Evolutionary conservation across 2,888 invertebrate species (phyloP), one percentile per base, ranked within the genome.

Genomic region (Caenorhabditis virilis): DNA sequence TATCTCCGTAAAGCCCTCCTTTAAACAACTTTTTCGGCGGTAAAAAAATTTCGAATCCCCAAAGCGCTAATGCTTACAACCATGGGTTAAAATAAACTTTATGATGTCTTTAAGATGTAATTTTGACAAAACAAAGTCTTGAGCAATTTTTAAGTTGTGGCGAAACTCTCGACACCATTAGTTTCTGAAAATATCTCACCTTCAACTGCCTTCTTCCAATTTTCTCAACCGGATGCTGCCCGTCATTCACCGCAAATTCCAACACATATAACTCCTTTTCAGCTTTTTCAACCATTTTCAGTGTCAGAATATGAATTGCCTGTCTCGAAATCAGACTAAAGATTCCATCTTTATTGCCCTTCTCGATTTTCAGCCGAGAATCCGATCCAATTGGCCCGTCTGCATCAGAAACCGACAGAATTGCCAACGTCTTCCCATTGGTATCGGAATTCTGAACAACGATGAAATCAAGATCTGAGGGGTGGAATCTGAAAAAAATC

Each of bases 341-440:
- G 5, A 58, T 50, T 2, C 26, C 18, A 5, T 63, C 41, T 18
- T 50, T 52, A 35, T 63, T 58, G 11, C 63, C 63, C 0, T 30
- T 35, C 23, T 30, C 38, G 0, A 62, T 53, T 52, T 38, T 35
- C 16, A 62, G 46, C 9, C 48, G 35, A 0, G 62, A 36, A 23
- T 57, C 57, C 18, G 25, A 20, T 0, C 58, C 63, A 15, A 63
- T 27, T n/a, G 63, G 63, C 22, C 63, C 63, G 13, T 64, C 64
- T 2, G 55, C 15, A 42, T 72, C 72, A 16, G 72, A 61, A 1
- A 66, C 49, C 6, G 66, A 65, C 11, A 72, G 35, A 23, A 72
- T 69, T 13, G 72, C 69, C 16, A 72, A 26, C 1, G 69, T 61
- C 38, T 66, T 63, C 2, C 72, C 72, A n/a, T 50, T 58, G 23